phyloP scores from a whole-genome alignment of 2,113 vertebrate genomes.

The Columba livia region DNA sequence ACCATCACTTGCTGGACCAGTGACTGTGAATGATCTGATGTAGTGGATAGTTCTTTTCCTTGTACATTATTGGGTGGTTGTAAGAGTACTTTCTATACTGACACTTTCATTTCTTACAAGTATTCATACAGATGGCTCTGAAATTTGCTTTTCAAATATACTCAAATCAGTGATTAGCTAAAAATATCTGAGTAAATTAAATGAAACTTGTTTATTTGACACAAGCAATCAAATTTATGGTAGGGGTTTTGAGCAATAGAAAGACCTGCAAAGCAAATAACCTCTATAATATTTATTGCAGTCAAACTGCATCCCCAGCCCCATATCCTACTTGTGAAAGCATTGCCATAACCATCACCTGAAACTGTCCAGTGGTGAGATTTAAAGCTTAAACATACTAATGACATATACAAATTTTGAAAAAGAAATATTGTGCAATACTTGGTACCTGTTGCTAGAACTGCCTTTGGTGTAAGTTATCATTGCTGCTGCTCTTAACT shows the following conservation, averaged over 20 bases:
- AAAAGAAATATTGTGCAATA: fast-evolving
- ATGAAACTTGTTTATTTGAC: background rate
- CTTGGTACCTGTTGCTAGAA: background rate
- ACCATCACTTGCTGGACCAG: background rate
- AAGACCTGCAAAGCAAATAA: background rate
- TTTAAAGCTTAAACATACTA: background rate
- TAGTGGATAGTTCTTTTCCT: background rate
- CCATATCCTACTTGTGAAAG: background rate
- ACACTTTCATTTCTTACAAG: background rate
- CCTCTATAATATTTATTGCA: background rate
- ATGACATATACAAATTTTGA: background rate
- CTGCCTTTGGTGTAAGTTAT: background rate
- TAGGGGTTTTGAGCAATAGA: background rate
- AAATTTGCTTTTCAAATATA: background rate
- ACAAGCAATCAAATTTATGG: background rate
- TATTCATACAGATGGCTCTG: background rate
- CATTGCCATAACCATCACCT: background rate
- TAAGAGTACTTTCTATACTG: background rate
- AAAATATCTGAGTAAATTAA: background rate
- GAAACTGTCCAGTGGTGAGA: background rate
- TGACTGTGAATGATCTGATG: background rate
- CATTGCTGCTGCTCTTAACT: background rate
- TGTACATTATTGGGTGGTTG: background rate
- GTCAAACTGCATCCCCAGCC: background rate
- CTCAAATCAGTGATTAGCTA: background rate